These are phyloP conservation scores for Lethocerus indicus DNA, from an alignment of 1,140 invertebrate genomes.

Conservation along the genomic window DNA sequence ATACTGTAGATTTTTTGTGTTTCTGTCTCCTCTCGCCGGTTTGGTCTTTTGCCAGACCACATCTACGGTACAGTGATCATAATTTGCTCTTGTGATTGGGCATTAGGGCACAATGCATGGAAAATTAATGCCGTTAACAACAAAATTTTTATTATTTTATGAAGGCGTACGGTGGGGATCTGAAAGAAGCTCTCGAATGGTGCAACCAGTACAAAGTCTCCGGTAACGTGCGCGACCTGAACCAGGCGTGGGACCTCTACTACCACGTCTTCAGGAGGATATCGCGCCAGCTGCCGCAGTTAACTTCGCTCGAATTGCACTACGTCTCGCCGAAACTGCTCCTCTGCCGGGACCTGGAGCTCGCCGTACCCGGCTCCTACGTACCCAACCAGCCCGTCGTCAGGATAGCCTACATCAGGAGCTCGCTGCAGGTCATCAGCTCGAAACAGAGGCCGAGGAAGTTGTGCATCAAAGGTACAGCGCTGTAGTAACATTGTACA, in stretches of 20 bases:
- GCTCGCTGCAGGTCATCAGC: conserved; percentile 76
- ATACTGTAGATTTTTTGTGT: too few species aligned
- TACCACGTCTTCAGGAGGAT: conserved; percentile 96
- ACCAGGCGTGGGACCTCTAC: conserved; percentile 97
- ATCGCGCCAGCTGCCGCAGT: conserved; percentile 78
- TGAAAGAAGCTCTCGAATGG: conserved; percentile 88
- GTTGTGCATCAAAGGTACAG: conserved; percentile 66
- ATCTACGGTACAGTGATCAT: too few species aligned
- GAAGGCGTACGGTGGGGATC: conserved; percentile 77
- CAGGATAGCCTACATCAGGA: conserved; percentile 75
- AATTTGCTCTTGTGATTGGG: too few species aligned
- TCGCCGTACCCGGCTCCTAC: conserved; percentile 93
- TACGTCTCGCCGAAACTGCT: conserved; percentile 90
- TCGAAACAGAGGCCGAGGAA: conserved; percentile 96
- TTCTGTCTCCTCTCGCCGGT: too few species aligned
- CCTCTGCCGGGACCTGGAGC: conserved; percentile 74
- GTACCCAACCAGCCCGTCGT: conserved; percentile 74
- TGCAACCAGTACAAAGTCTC: conserved; percentile 75
- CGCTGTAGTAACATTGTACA: too few species aligned
- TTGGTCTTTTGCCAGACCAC: too few species aligned
- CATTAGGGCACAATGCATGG: too few species aligned
- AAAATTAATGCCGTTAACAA: too few species aligned
- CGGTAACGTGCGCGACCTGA: conserved; percentile 75
- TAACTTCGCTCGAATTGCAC: conserved; percentile 78
- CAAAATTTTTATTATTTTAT: conserved; percentile 15